Evolutionary conservation across 2,113 vertebrate species (phyloP), one percentile per base, ranked within the genome.

Genomic region (Dasypus novemcinctus): DNA sequence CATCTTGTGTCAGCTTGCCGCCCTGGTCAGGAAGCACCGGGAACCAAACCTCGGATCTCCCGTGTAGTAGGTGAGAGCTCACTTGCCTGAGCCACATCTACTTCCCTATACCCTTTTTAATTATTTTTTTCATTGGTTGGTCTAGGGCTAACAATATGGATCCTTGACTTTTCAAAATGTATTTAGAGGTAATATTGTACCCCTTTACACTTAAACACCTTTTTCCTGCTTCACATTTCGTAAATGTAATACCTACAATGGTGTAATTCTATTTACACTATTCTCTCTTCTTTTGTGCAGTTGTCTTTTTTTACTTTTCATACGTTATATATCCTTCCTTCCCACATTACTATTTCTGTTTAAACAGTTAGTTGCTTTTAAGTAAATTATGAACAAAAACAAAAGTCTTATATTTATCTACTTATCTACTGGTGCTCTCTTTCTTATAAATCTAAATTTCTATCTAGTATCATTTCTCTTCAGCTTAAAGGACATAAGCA

Each of bases 81-180:
- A n/a, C n/a, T n/a, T n/a, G n/a, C n/a, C n/a, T n/a, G n/a, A n/a
- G n/a, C n/a, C n/a, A n/a, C n/a, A n/a, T n/a, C n/a, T n/a, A n/a
- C n/a, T n/a, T n/a, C n/a, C n/a, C n/a, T 5, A 38, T 68, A 68
- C 64, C 18, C 64, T 81, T 63, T 79, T 57, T 33, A 71, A 17
- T 92, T 75, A 72, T 33, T 27, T 61, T 17, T 20, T 31, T 31
- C 1, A 66, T 17, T 38, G 23, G 21, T 90, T 52, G 68, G 80
- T 95, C 25, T 87, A 69, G 41, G n/a, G 9, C 36, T 86, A 71
- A 63, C 29, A 87, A 76, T 92, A 83, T 83, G 64, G 18, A 78
- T 89, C 33, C 63, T 84, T 84, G 85, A 63, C 68, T 93, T 93
- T 86, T 86, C 57, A 80, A 11, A 85, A 57, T 90, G n/a, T 49